Percentiles rank a stretch among this genome's conserved stretches.
phyloP scores from a whole-genome alignment of 2,797 vertebrate genomes.

The Lutjanus campechanus region DNA sequence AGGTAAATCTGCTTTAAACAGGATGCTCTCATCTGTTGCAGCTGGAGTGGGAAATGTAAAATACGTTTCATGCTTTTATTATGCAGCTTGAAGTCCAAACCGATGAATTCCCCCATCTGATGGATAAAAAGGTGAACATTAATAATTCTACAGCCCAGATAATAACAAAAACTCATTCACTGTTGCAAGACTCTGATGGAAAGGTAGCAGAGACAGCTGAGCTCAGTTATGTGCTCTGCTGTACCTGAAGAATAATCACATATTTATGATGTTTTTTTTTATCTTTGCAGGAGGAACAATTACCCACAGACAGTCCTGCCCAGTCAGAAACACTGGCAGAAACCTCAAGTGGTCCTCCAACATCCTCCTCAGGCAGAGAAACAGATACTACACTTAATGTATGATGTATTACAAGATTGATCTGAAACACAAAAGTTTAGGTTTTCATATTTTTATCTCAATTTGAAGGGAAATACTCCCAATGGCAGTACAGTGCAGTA shows the following conservation, averaged over 20 bases:
- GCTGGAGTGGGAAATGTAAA: conserved; percentile 19
- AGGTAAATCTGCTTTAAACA: conserved; percentile 57
- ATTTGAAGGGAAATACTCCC: background rate
- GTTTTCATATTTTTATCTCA: background rate
- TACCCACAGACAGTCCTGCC: conserved; percentile 26
- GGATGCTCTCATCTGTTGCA: conserved; percentile 34
- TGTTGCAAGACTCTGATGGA: conserved; percentile 27
- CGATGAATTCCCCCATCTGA: conserved; percentile 26
- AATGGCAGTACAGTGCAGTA: background rate
- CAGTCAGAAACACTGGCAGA: conserved; percentile 40
- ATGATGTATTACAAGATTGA: background rate
- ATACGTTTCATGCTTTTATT: conserved; percentile 20
- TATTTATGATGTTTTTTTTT: conserved; percentile 36
- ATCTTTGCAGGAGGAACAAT: conserved; percentile 51
- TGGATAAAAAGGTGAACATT: conserved; percentile 34
- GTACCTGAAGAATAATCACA: conserved; percentile 26
- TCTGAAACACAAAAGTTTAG: background rate
- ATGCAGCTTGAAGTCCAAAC: conserved; percentile 53
- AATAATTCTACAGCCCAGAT: conserved; percentile 8
- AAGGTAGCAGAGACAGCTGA: conserved; percentile 30
- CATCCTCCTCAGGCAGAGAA: conserved; percentile 27
- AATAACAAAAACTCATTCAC: conserved; percentile 34
- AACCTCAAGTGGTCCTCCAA: conserved; percentile 26
- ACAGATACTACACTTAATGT: conserved; percentile 10
- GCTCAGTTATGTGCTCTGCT: conserved; percentile 12